Evolutionary conservation across 2,797 vertebrate species (phyloP).

Genomic region (Periophthalmus magnuspinnatus): DNA sequence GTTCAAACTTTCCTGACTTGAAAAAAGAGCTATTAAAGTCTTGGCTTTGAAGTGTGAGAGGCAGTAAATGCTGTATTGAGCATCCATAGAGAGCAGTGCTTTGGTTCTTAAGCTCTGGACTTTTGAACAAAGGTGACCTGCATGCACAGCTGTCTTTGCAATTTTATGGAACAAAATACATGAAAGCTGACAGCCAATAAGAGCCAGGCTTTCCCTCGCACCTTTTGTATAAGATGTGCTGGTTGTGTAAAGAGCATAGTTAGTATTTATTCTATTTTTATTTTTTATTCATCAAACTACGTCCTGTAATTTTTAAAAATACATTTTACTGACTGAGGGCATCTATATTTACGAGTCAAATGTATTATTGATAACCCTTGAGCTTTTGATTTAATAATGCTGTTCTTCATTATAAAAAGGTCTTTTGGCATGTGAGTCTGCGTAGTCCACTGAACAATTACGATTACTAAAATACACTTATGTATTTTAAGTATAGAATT

Average conservation of each 20-base stretch:
- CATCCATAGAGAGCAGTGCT: neutral
- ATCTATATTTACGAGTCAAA: too few relatives aligned
- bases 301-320: too few relatives aligned
- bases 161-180: constrained; percentile 15
- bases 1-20: constrained; percentile 5
- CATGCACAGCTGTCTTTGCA: constrained; percentile 9
- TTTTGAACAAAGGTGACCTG: constrained; percentile 36
- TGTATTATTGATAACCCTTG: too few relatives aligned
- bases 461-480: too few relatives aligned
- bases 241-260: neutral
- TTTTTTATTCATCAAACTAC: too few relatives aligned
- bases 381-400: too few relatives aligned
- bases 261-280: too few relatives aligned
- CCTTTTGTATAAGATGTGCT: constrained; percentile 3
- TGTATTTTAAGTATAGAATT: neutral
- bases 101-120: constrained; percentile 13
- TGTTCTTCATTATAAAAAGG: too few relatives aligned
- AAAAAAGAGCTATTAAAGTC: neutral
- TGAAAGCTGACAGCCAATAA: constrained; percentile 24
- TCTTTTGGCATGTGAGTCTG: too few relatives aligned
- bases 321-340: too few relatives aligned
- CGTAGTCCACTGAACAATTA: too few relatives aligned
- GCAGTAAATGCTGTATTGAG: neutral
- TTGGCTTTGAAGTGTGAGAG: constrained; percentile 1
- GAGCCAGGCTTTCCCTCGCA: neutral